Percentiles rank a stretch among this genome's conserved stretches.
phyloP scores from a whole-genome alignment of 1,140 invertebrate genomes.

The Eupeodes corollae region DNA sequence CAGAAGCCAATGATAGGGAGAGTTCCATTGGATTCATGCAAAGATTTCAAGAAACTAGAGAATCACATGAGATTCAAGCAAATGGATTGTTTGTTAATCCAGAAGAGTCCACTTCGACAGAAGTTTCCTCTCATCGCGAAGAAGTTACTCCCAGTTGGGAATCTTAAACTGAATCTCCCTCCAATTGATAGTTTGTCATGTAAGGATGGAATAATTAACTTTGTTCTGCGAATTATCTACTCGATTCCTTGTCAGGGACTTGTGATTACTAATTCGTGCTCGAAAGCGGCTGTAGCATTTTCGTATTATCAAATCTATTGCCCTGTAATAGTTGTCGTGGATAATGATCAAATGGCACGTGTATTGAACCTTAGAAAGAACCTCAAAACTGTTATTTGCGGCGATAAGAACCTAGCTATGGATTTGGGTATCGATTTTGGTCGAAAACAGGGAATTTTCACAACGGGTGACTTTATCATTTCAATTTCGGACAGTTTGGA shows the following conservation, averaged over 20 bases:
- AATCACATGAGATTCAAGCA: slow-evolving; percentile 28
- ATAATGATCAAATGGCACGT: slow-evolving; percentile 13
- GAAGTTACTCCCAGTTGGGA: slow-evolving; percentile 26
- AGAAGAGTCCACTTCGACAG: slow-evolving; percentile 32
- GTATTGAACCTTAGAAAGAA: slow-evolving; percentile 22
- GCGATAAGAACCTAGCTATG: slow-evolving; percentile 15
- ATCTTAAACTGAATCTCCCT: slow-evolving; percentile 15
- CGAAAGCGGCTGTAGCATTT: slow-evolving; percentile 23
- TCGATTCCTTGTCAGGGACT: slow-evolving; percentile 33
- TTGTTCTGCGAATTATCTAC: slow-evolving; percentile 29
- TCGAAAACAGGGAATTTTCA: slow-evolving; percentile 18
- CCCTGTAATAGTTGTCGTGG: slow-evolving; percentile 23
- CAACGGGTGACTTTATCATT: slow-evolving; percentile 29
- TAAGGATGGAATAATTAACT: slow-evolving; percentile 27
- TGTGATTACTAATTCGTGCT: slow-evolving; percentile 21
- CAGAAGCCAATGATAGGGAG: slow-evolving; percentile 26
- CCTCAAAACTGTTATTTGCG: slow-evolving; percentile 18
- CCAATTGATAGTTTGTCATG: slow-evolving; percentile 23
- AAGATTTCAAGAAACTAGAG: slow-evolving; percentile 28
- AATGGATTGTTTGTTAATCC: slow-evolving; percentile 29
- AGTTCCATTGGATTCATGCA: slow-evolving; percentile 27
- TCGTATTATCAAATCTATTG: slow-evolving; percentile 27
- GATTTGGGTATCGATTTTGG: slow-evolving; percentile 31
- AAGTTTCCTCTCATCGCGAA: slow-evolving; percentile 34
- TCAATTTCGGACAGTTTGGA: slow-evolving; percentile 24